phyloP scores from a whole-genome alignment of 1,140 invertebrate genomes.

The Musca vetustissima region DNA sequence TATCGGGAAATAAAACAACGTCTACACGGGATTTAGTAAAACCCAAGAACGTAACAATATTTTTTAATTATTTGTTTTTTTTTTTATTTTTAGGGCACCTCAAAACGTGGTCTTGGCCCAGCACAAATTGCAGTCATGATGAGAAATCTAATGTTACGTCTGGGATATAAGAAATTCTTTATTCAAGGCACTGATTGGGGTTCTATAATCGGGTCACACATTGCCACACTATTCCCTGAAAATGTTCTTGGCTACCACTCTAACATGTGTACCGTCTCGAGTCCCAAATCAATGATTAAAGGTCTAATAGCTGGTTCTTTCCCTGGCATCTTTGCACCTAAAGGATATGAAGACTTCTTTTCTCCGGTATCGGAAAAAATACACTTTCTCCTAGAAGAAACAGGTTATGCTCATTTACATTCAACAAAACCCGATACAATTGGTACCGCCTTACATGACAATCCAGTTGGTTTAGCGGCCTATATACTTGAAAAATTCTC shows the following conservation, averaged over 20 bases:
- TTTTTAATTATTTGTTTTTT: no score
- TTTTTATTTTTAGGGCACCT: conserved; percentile 55
- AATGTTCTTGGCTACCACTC: conserved; percentile 65
- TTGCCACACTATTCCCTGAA: conserved; percentile 73
- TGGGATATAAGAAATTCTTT: conserved; percentile 78
- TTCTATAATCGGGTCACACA: conserved; percentile 59
- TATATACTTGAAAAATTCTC: conserved; percentile 88
- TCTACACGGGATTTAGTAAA: no score
- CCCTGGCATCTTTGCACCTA: conserved; percentile 63
- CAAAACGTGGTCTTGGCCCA: conserved; percentile 64
- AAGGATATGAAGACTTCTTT: conserved; percentile 61
- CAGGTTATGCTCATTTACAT: conserved; percentile 83
- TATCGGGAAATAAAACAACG: no score
- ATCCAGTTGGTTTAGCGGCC: conserved; percentile 74
- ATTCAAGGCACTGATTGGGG: conserved; percentile 86
- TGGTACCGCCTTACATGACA: conserved; percentile 64
- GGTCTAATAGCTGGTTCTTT: conserved; percentile 57
- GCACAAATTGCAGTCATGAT: conserved; percentile 72
- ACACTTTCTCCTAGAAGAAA: conserved; percentile 64
- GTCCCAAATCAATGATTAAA: conserved; percentile 37
- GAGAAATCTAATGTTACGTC: conserved; percentile 77
- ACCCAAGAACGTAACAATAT: no score
- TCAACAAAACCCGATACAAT: conserved; percentile 89
- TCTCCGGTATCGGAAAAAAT: conserved; percentile 65
- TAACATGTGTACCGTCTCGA: conserved; percentile 62